A percentile compares a stretch with the other conserved stretches of the same genome.
phyloP scores from a whole-genome alignment of 2,113 vertebrate species.

The Neoarius graeffei region DNA sequence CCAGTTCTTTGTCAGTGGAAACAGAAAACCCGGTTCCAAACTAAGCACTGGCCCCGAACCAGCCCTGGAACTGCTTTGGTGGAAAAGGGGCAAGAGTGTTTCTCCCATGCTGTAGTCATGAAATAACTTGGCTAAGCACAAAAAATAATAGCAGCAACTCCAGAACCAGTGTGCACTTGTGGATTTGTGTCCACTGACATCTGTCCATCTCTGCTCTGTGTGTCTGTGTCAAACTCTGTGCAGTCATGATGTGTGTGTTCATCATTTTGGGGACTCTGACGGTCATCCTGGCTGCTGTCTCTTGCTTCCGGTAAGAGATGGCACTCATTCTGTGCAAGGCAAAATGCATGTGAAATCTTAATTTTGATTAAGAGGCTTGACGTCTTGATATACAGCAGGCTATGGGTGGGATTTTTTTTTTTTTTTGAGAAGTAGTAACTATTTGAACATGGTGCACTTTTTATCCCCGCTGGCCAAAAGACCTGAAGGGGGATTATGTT shows the following conservation, averaged over 20 bases:
- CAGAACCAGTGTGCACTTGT: neutral
- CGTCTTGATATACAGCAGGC: neutral
- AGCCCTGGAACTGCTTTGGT: no score
- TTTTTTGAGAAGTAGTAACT: neutral
- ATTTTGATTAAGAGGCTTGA: neutral
- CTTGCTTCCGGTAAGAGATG: conserved; percentile 83
- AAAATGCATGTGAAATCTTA: neutral
- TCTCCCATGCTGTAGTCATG: neutral
- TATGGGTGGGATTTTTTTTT: neutral
- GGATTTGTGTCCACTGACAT: neutral
- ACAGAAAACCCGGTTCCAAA: no score
- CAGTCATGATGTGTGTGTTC: conserved; percentile 82
- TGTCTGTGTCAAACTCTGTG: conserved; percentile 19
- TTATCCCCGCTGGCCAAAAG: no score
- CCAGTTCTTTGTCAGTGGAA: no score
- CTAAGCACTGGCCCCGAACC: no score
- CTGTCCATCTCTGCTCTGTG: conserved; percentile 18
- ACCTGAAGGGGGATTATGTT: no score
- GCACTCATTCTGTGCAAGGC: neutral
- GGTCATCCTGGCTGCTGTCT: conserved; percentile 73
- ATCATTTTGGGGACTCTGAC: conserved; percentile 71
- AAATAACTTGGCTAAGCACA: neutral
- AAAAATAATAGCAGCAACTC: neutral
- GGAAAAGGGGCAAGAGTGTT: no score
- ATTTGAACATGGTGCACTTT: neutral